Conservation (phyloP, 2,113 vertebrate species). For the Camelus bactrianus region DNA sequence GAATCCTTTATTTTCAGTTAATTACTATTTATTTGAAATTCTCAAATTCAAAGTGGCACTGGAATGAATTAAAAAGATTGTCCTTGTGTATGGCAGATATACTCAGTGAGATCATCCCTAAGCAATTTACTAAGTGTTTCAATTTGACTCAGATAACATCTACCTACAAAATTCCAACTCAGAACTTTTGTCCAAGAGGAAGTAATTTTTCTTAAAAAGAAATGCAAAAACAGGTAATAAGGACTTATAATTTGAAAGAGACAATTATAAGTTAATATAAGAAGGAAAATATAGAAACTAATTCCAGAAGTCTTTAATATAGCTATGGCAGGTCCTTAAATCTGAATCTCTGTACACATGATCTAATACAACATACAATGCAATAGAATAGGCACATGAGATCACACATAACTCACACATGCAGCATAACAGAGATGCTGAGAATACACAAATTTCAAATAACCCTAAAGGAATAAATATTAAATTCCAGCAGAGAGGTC, state of each 20-base stretch:
- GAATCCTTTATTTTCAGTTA: not conserved
- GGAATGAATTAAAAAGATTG: not conserved
- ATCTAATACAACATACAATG: not conserved
- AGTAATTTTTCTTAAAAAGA: not conserved
- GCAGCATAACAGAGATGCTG: not conserved
- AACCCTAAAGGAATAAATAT: not conserved
- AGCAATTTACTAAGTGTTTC: not conserved
- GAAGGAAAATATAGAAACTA: not conserved
- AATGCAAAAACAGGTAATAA: not conserved
- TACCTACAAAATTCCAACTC: not conserved
- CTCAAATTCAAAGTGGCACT: not conserved
- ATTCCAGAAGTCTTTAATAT: not conserved
- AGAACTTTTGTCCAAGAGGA: not conserved
- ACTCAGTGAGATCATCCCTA: not conserved
- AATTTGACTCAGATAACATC: not conserved
- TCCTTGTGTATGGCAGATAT: not conserved
- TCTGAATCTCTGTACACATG: not conserved
- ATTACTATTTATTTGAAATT: not conserved
- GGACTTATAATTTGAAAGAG: not conserved
- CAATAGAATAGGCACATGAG: not conserved
- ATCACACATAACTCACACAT: not conserved
- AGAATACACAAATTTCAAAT: not conserved
- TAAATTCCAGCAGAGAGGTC: not conserved
- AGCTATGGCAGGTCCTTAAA: not conserved
- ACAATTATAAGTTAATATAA: not conserved